phyloP scores from a whole-genome alignment of 2,888 invertebrate genomes.

The Onthophagus sagittarius region DNA sequence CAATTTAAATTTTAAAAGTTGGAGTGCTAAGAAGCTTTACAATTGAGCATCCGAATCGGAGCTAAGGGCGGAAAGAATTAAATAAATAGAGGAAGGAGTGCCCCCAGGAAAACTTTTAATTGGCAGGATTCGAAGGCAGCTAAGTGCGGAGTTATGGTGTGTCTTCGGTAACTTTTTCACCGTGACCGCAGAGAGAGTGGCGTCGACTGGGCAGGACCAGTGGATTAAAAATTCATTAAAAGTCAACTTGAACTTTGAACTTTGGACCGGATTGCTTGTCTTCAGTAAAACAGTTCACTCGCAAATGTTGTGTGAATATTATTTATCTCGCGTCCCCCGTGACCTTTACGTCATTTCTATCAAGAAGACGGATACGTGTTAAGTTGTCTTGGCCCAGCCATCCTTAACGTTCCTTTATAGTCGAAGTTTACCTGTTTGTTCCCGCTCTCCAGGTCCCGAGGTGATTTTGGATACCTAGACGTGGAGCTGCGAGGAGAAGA shows the following conservation, averaged over 20 bases:
- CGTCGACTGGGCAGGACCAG: neutral
- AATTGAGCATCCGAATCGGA: neutral
- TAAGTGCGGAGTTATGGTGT: conserved; percentile 4
- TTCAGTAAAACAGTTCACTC: neutral
- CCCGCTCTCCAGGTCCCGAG: neutral
- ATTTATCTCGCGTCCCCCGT: neutral
- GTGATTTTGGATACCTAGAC: neutral
- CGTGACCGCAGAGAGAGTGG: neutral
- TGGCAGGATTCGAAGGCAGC: conserved; percentile 11
- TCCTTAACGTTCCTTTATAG: neutral
- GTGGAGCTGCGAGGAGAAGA: neutral
- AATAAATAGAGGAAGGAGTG: conserved; percentile 14
- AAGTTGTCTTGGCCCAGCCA: neutral
- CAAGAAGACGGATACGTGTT: neutral
- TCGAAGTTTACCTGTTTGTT: neutral
- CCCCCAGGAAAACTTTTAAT: conserved; percentile 17
- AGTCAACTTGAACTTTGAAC: conserved; percentile 6
- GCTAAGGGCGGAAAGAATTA: conserved; percentile 14
- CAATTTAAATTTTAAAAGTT: neutral
- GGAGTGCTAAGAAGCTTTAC: neutral
- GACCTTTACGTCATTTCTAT: neutral
- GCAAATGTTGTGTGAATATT: neutral
- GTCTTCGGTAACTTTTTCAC: conserved; percentile 12
- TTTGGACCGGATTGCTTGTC: neutral
- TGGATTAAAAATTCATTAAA: conserved; percentile 13